Evolutionary conservation across 1,140 invertebrate genomes (phyloP).

Genomic region (Pseudobourletiella spinata): DNA sequence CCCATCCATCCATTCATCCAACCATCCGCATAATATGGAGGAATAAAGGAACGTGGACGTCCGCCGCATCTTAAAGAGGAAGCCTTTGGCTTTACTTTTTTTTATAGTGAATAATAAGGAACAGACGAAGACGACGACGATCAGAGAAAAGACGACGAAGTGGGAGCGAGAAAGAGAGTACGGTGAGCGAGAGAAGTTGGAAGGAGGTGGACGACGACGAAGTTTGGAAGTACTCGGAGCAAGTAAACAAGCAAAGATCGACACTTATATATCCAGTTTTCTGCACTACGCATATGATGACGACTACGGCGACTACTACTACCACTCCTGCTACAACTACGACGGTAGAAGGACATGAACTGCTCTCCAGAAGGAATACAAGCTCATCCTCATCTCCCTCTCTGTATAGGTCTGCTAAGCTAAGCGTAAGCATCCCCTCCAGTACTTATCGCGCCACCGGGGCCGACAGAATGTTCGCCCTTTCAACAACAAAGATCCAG

Average conservation of each 20-base stretch:
- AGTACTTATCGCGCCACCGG: conserved; percentile 36
- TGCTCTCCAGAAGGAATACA: conserved; percentile 9
- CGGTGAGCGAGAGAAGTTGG: no score
- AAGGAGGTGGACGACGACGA: no score
- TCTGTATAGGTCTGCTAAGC: conserved; percentile 1
- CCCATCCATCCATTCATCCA: conserved; percentile 1
- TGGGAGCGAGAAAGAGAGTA: background rate
- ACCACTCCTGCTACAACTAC: background rate
- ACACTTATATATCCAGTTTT: background rate
- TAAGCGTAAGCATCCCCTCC: conserved; percentile 31
- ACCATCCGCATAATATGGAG: background rate
- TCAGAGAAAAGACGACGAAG: background rate
- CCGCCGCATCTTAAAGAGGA: background rate
- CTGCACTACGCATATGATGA: no score
- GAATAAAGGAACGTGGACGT: background rate
- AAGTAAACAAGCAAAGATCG: background rate
- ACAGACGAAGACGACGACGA: background rate
- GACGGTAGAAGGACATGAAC: background rate
- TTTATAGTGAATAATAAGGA: no score
- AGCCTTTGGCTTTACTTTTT: no score
- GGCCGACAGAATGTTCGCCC: conserved; percentile 35
- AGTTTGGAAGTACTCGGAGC: background rate
- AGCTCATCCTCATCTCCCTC: conserved; percentile 24
- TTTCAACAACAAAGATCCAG: conserved; percentile 37
- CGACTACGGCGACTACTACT: no score